Base-by-base conservation (phyloP, 2,888 invertebrate species). In the Apotomis turbidana region DNA sequence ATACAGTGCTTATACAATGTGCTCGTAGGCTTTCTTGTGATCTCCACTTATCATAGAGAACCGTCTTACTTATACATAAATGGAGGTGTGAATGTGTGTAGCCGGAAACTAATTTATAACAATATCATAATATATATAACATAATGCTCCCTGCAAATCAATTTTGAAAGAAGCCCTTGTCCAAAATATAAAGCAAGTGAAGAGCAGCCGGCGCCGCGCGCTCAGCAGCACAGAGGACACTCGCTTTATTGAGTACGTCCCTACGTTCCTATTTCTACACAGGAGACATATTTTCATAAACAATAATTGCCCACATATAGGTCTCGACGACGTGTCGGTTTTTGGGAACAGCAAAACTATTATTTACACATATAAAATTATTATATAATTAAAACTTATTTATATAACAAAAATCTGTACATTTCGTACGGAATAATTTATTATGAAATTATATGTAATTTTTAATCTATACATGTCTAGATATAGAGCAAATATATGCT, bases 251-350 rank as follows among this genome's bases (percentile, higher is more conserved):
- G 4, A 27, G 13, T 67, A 55, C 52, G 60, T 49, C 44, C 54
- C 59, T 68, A 71, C 74, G 73, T 70, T 74, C 77, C 75, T 80
- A 78, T 76, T 78, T 78, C 76, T 77, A 83, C 83, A 82, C 84
- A 92, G 93, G 93, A 93, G 93, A 93, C 93, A 93, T 93, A 93
- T 93, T 93, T 93, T 93, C 85, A 79, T 79, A 83, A 87, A 87
- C 84, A 82, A 86, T 87, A 83, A 91, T 93, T 93, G 93, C 93
- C 93, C 93, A 93, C 93, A 91, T 88, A 85, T 82, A 81, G 82
- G 79, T 79, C 80, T 78, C 73, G 75, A 79, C 71, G 46, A 72
- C 38, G 41, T 68, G 59, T 61, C 59, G 36, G 75, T 75, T 77
- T 75, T 77, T 78, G 78, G 66, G 76, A 76, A 79, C 76, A 68